Conservation (phyloP, 2,113 vertebrate genomes). For the Atractosteus spatula region DNA sequence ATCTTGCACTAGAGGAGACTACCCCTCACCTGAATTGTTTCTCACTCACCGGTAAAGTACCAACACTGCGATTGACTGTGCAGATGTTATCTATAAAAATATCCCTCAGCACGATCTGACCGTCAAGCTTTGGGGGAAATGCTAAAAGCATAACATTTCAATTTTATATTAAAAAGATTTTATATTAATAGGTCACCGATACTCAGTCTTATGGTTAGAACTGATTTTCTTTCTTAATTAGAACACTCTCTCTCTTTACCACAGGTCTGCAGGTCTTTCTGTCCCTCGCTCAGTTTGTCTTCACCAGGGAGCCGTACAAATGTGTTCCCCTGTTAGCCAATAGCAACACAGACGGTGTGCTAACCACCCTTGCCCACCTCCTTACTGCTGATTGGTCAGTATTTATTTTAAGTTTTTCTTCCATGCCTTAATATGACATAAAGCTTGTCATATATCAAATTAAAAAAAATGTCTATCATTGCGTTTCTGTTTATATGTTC, state of each 20-base stretch:
- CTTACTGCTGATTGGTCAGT: slow-evolving; percentile 55
- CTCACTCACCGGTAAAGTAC: slow-evolving; percentile 53
- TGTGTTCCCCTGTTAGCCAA: slow-evolving; percentile 54
- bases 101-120: too few species aligned
- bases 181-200: too few species aligned
- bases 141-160: too few species aligned
- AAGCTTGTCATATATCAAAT: not conserved
- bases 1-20: slow-evolving; percentile 32
- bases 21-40: slow-evolving; percentile 32
- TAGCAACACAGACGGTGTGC: slow-evolving; percentile 37
- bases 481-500: slow-evolving; percentile 14
- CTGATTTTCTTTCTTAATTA: too few species aligned
- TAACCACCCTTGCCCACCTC: slow-evolving; percentile 45
- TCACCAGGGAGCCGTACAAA: slow-evolving; percentile 48
- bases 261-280: slow-evolving; percentile 59
- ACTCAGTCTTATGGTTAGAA: too few species aligned
- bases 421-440: not conserved
- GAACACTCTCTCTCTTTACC: not conserved
- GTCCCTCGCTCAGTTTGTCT: slow-evolving; percentile 42
- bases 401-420: too few species aligned
- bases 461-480: not conserved
- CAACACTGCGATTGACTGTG: too few species aligned
- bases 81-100: too few species aligned
- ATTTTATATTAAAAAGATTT: too few species aligned
- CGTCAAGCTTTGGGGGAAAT: too few species aligned